A percentile compares a stretch with the other conserved stretches of the same genome.
phyloP scores from a whole-genome alignment of 2,113 vertebrate species.

The Crypturellus undulatus region DNA sequence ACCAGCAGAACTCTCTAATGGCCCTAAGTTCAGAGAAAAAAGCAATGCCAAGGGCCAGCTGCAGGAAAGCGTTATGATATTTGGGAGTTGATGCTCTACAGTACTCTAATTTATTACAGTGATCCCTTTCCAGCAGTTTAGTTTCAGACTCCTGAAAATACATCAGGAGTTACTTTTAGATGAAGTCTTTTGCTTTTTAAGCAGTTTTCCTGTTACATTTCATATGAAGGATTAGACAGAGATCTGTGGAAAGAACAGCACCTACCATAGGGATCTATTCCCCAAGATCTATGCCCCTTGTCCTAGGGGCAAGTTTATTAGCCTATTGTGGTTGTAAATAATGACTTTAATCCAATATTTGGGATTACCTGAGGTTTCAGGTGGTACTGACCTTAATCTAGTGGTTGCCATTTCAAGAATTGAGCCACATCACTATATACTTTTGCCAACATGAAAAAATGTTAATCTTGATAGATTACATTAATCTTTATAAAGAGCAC shows the following conservation, averaged over 20 bases:
- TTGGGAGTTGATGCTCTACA: neutral
- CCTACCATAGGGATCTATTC: conserved; percentile 21
- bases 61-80: neutral
- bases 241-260: neutral
- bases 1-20: neutral
- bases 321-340: conserved; percentile 25
- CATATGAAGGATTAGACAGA: neutral
- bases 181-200: neutral
- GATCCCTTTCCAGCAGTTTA: neutral
- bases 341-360: conserved; percentile 58
- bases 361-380: conserved; percentile 65
- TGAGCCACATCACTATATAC: conserved; percentile 42
- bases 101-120: neutral
- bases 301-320: conserved; percentile 42
- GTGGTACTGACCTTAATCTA: conserved; percentile 54
- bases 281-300: neutral
- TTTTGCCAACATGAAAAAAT: conserved; percentile 64
- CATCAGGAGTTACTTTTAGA: neutral
- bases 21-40: neutral
- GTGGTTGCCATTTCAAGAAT: conserved; percentile 54
- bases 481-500: conserved; percentile 57
- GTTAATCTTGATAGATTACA: conserved; percentile 70
- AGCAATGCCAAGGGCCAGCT: neutral
- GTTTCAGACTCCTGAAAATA: neutral
- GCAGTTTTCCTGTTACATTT: conserved; percentile 36